Conservation (phyloP, 2,888 invertebrate genomes). For the Ypsolopha sequella region DNA sequence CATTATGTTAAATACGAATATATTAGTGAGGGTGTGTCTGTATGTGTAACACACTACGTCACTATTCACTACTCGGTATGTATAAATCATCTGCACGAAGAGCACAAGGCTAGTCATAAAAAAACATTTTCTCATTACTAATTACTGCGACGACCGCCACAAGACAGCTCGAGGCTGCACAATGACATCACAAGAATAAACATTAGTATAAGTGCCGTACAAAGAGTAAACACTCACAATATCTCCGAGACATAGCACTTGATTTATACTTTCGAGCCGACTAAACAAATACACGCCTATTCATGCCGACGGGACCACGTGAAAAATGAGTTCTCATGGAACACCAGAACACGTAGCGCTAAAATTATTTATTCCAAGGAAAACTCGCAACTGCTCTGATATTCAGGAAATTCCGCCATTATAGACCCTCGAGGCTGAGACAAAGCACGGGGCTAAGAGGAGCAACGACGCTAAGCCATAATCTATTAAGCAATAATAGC, state of each 20-base stretch:
- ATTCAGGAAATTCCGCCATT: slow-evolving; percentile 1
- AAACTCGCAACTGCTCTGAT: neutral
- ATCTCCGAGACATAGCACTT: slow-evolving; percentile 10
- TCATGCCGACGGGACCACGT: slow-evolving; percentile 17
- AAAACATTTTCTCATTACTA: neutral
- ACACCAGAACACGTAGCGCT: slow-evolving; percentile 18
- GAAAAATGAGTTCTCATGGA: slow-evolving; percentile 33
- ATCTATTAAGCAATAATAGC: slow-evolving; percentile 53
- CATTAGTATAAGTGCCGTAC: neutral
- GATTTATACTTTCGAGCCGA: slow-evolving; percentile 40
- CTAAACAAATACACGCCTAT: slow-evolving; percentile 34
- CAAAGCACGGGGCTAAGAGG: slow-evolving; percentile 29
- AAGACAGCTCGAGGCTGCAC: slow-evolving; percentile 1
- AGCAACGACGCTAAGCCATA: slow-evolving; percentile 29
- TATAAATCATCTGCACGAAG: neutral
- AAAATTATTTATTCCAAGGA: slow-evolving; percentile 23
- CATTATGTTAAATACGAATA: too few relatives aligned
- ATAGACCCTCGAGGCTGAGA: slow-evolving; percentile 13
- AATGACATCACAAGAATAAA: slow-evolving; percentile 1
- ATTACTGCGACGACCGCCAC: slow-evolving; percentile 3
- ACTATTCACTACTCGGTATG: neutral
- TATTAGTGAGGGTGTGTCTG: too few relatives aligned
- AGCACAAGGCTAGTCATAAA: neutral
- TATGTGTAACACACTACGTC: neutral
- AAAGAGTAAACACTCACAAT: neutral